phyloP scores from a whole-genome alignment of 1,140 invertebrate species.

The Ceratosolen fusciceps region DNA sequence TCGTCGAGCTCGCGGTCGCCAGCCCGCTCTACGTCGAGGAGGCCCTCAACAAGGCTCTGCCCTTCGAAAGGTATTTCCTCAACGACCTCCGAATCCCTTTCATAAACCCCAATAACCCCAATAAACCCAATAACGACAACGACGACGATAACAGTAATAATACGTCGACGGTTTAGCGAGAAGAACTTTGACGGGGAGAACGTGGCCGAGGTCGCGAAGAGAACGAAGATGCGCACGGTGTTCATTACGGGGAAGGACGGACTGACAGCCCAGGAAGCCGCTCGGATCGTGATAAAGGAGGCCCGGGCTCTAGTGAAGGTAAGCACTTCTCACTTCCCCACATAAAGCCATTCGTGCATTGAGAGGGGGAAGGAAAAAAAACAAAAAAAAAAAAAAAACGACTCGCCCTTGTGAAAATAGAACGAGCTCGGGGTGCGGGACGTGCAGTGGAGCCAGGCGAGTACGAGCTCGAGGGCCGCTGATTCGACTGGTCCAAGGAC shows the following conservation, averaged over 20 bases:
- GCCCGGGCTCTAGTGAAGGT: constrained; percentile 79
- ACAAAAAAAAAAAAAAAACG: too few relatives aligned
- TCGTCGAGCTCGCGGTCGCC: constrained; percentile 84
- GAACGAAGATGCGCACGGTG: constrained; percentile 79
- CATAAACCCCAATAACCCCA: too few relatives aligned
- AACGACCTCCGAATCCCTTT: too few relatives aligned
- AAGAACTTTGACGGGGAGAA: constrained; percentile 82
- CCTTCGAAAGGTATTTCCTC: constrained; percentile 82
- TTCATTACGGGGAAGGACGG: constrained; percentile 88
- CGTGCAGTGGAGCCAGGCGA: constrained; percentile 63
- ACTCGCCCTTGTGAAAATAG: constrained; percentile 50
- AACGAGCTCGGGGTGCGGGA: constrained; percentile 71
- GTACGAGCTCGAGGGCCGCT: not conserved
- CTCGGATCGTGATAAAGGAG: constrained; percentile 83
- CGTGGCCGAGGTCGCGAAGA: constrained; percentile 77
- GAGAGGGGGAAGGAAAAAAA: not conserved
- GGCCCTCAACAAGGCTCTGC: constrained; percentile 82
- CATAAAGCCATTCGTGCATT: too few relatives aligned
- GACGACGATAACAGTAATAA: too few relatives aligned
- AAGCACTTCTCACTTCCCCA: not conserved
- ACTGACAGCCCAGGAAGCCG: constrained; percentile 86
- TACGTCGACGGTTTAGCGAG: constrained; percentile 66
- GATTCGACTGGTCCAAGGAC: not conserved
- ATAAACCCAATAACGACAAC: too few relatives aligned
- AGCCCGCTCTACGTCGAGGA: constrained; percentile 80